Evolutionary conservation across 1,140 invertebrate species (phyloP).

Genomic region (Cecropterus lyciades): DNA sequence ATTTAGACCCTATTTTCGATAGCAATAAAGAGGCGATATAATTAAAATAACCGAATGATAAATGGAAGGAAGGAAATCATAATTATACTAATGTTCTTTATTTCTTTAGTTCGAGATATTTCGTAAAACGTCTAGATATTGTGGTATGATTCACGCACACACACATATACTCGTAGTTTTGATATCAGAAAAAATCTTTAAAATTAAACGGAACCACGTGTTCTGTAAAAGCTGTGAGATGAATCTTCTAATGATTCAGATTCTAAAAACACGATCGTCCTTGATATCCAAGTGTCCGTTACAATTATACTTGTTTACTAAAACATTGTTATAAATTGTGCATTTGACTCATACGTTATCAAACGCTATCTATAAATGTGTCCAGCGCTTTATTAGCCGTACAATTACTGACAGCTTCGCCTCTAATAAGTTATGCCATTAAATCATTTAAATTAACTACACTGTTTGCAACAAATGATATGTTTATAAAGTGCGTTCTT

Average conservation of each 20-base stretch:
- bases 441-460: constrained; percentile 13
- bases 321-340: constrained; percentile 6
- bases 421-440: constrained; percentile 18
- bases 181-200: not conserved
- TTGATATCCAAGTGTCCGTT: not conserved
- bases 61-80: no score
- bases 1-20: no score
- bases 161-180: no score
- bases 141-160: no score
- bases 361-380: constrained; percentile 21
- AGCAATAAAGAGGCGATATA: no score
- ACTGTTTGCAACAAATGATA: constrained; percentile 10
- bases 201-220: not conserved
- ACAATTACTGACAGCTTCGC: constrained; percentile 7
- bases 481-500: constrained; percentile 4
- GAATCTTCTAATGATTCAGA: not conserved
- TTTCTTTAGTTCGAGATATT: no score
- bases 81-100: no score
- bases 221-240: not conserved
- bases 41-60: no score
- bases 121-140: no score
- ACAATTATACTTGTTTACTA: constrained; percentile 15
- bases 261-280: constrained; percentile 17
- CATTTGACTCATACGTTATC: constrained; percentile 16
- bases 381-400: constrained; percentile 2